Evolutionary conservation across 2,113 vertebrate genomes (phyloP).

Genomic region (Orcinus orca): DNA sequence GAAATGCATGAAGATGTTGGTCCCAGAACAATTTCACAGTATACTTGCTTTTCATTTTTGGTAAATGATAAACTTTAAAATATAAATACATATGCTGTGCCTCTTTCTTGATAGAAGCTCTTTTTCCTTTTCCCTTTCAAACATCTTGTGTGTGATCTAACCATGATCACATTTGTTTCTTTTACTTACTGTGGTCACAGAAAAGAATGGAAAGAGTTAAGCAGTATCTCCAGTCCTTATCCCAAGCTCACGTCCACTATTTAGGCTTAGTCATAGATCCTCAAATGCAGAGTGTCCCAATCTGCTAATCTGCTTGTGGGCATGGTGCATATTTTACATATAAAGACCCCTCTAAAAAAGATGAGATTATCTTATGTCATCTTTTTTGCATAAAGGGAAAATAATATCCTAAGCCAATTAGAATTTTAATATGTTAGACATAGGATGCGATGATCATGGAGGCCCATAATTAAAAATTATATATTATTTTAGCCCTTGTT

Average conservation of each 20-base stretch:
- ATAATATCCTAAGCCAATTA: neutral
- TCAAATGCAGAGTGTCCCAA: neutral
- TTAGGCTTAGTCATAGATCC: neutral
- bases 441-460: neutral
- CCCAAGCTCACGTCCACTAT: neutral
- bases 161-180: neutral
- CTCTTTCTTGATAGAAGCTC: neutral
- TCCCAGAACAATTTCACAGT: slow-evolving; percentile 38
- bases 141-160: neutral
- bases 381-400: neutral
- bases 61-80: slow-evolving; percentile 20
- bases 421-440: neutral
- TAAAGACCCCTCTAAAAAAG: neutral
- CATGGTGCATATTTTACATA: neutral
- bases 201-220: neutral
- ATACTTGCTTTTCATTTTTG: slow-evolving; percentile 41
- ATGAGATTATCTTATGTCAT: neutral
- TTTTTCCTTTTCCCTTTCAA: neutral
- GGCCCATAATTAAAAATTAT: neutral
- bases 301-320: neutral
- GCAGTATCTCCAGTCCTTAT: neutral
- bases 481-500: neutral
- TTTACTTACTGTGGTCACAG: neutral
- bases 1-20: slow-evolving; percentile 24
- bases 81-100: neutral